Evolutionary conservation across 2,888 invertebrate species (phyloP).

Genomic region (Athetis lepigone): DNA sequence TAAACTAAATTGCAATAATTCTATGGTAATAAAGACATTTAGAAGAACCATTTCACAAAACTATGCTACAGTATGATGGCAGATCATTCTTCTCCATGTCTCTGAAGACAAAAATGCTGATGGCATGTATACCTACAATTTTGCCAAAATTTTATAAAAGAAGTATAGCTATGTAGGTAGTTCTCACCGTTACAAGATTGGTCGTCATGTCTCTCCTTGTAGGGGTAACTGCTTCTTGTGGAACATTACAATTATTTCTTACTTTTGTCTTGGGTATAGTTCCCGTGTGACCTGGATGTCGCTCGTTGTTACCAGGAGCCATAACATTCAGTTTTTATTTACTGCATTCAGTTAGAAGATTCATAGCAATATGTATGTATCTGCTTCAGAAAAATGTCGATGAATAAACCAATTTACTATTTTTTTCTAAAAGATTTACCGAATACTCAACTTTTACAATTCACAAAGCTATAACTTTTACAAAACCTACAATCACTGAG

Average conservation of each 20-base stretch:
- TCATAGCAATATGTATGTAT: constrained; percentile 59
- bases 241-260: constrained; percentile 91
- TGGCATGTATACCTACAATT: constrained; percentile 13
- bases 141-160: constrained; percentile 1
- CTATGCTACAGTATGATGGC: background rate
- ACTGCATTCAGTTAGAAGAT: constrained; percentile 61
- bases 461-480: constrained; percentile 33
- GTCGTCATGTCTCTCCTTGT: constrained; percentile 90
- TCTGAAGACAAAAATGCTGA: constrained; percentile 7
- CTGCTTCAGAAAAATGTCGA: constrained; percentile 50
- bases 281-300: constrained; percentile 90
- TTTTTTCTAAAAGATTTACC: constrained; percentile 26
- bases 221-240: constrained; percentile 91
- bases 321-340: constrained; percentile 79
- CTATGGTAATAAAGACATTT: background rate
- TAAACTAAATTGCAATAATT: no score
- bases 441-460: constrained; percentile 31
- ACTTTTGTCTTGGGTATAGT: constrained; percentile 93
- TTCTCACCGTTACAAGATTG: constrained; percentile 87
- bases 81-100: background rate
- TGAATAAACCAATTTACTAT: constrained; percentile 28
- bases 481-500: constrained; percentile 38
- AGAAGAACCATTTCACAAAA: constrained; percentile 7
- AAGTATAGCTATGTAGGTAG: background rate
- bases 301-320: constrained; percentile 89